Evolutionary conservation across 2,888 invertebrate genomes (phyloP).

Genomic region (Acleris sparsana): DNA sequence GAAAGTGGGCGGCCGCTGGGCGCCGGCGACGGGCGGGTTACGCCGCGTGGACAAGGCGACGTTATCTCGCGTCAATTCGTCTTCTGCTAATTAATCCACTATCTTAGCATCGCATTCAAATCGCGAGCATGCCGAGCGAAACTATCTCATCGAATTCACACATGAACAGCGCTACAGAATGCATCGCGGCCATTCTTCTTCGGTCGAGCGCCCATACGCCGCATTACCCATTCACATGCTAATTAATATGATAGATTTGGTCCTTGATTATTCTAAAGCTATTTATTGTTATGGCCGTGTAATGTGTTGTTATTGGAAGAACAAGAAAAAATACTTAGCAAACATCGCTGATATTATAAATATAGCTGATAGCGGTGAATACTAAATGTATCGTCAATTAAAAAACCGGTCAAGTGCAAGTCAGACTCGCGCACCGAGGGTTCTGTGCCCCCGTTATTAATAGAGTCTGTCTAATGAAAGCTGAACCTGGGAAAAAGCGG

Average conservation of each 20-base stretch:
- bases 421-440: too few species aligned
- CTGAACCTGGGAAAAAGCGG: too few species aligned
- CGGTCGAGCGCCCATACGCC: constrained; percentile 41
- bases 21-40: constrained; percentile 39
- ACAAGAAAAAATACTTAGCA: not conserved
- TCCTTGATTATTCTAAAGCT: constrained; percentile 34
- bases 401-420: too few species aligned
- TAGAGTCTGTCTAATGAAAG: too few species aligned
- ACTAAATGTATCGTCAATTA: not conserved
- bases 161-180: constrained; percentile 66
- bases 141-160: constrained; percentile 71
- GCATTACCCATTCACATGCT: constrained; percentile 37
- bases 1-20: constrained; percentile 52
- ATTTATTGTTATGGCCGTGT: constrained; percentile 11
- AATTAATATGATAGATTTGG: constrained; percentile 38
- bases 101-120: constrained; percentile 53
- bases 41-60: constrained; percentile 37
- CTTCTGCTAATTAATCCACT: constrained; percentile 41
- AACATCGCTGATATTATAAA: constrained; percentile 2
- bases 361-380: not conserved
- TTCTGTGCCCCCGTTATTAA: too few species aligned
- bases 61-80: constrained; percentile 45
- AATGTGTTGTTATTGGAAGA: not conserved
- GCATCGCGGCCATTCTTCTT: constrained; percentile 48
- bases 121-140: constrained; percentile 54